Base-by-base conservation (phyloP, 1,140 invertebrate genomes). In the Atta colombica region DNA sequence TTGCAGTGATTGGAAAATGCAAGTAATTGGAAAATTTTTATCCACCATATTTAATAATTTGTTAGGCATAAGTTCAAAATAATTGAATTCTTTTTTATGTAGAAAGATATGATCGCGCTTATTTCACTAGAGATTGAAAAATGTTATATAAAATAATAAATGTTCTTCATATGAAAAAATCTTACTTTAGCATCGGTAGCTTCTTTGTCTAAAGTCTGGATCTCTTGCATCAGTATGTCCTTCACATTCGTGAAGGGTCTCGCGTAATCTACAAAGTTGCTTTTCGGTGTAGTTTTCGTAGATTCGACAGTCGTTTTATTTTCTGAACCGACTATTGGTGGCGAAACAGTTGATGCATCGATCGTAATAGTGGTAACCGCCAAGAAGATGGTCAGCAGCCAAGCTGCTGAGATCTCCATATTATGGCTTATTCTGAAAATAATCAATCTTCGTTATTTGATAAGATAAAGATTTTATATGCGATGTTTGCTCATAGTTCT, bases 211-310 rank as follows among this genome's bases (percentile, higher is more conserved):
- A 95, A 86, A 16, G 90, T 87, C 16, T 85, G 85, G 66, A 94
- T 93, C 85, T 94, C 93, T 18, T 94, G 88, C 8, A 94, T 63
- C 45, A 95, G 84, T 3, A 93, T 68, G 3, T 94, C 87, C 55
- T 90, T 89, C 4, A 69, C 25, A 58, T 55, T 66, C 0, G 45
- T 31, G n/a, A 87, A 66, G 3, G 49, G 35, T 53, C 66, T 91
- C 10, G 35, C 39, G 10, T 88, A 81, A 45, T 63, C 45, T 18
- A 68, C 6, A 14, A 72, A 58, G 10, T 68, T 78, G n/a, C 5
- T n/a, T 10, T 31, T 31, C 10, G 86, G 0, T 21, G 69, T 66
- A 10, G 60, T 31, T 3, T 60, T 18, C 58, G 2, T n/a, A 10
- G 18, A 14, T 65, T 55, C 85, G 18, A 14, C 18, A 16, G 51